phyloP scores from a whole-genome alignment of 2,113 vertebrate species.

The Varanus komodoensis region DNA sequence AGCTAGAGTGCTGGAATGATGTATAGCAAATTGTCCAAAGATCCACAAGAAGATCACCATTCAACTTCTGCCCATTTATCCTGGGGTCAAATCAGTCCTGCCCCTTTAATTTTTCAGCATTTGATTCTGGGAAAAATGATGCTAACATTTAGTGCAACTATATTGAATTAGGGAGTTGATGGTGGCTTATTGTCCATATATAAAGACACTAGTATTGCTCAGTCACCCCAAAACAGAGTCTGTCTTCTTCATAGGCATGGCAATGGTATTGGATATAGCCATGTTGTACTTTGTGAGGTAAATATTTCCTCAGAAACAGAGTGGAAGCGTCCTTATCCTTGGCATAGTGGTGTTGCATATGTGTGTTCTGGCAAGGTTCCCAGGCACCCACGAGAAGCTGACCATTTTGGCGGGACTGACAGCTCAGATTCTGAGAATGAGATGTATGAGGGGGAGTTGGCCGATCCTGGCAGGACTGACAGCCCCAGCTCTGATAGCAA shows the following conservation, averaged over 20 bases:
- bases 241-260: slow-evolving; percentile 66
- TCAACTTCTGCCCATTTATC: background rate
- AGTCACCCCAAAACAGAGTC: slow-evolving; percentile 65
- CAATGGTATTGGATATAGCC: slow-evolving; percentile 61
- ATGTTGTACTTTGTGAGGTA: slow-evolving; percentile 59
- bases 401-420: too few relatives aligned
- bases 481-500: too few relatives aligned
- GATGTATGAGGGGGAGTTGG: too few relatives aligned
- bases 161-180: slow-evolving; percentile 46
- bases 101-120: background rate
- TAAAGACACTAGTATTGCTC: slow-evolving; percentile 42
- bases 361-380: too few relatives aligned
- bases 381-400: too few relatives aligned
- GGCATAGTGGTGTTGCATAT: slow-evolving; percentile 17
- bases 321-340: slow-evolving; percentile 56
- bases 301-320: slow-evolving; percentile 67
- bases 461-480: too few relatives aligned
- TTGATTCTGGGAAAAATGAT: background rate
- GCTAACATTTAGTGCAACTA: slow-evolving; percentile 39
- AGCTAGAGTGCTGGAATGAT: background rate
- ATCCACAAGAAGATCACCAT: background rate
- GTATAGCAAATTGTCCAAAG: background rate
- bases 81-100: background rate
- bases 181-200: slow-evolving; percentile 21
- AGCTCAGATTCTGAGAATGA: too few relatives aligned